These are phyloP conservation scores for Meriones psammophilus DNA, from an alignment of 2,797 vertebrate species.

Conservation along the genomic window DNA sequence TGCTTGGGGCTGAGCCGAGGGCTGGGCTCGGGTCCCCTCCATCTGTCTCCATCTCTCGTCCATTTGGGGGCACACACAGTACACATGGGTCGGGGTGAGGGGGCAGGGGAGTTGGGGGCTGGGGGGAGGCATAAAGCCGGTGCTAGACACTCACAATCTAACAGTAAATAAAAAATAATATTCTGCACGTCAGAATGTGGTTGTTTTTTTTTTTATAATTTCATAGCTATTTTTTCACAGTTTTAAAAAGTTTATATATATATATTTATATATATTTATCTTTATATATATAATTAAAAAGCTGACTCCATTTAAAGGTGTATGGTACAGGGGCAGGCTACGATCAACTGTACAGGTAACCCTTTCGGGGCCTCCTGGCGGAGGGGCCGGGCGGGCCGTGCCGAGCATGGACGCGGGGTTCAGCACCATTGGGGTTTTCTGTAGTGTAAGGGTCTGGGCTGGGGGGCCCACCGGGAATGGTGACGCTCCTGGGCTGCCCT, in stretches of 20 bases:
- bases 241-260: conserved; percentile 92
- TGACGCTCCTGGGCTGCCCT: not conserved
- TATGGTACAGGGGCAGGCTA: conserved; percentile 88
- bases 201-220: conserved; percentile 86
- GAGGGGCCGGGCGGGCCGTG: conserved; percentile 62
- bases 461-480: not conserved
- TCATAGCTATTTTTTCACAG: conserved; percentile 90
- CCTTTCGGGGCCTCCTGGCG: conserved; percentile 76
- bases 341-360: conserved; percentile 90
- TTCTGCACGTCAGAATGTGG: conserved; percentile 90
- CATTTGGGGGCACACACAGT: conserved; percentile 85
- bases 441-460: conserved; percentile 76
- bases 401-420: conserved; percentile 57
- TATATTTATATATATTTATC: conserved; percentile 91
- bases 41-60: conserved; percentile 65
- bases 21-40: conserved; percentile 55
- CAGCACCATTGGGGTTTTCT: conserved; percentile 88
- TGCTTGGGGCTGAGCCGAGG: conserved; percentile 91
- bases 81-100: conserved; percentile 66
- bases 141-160: conserved; percentile 91
- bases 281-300: conserved; percentile 93
- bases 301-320: conserved; percentile 89
- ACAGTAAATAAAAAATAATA: conserved; percentile 91
- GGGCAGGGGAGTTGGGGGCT: not conserved
- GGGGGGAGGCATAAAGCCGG: conserved; percentile 84